Conservation (phyloP, 2,113 vertebrate species). For the Lasiurus borealis region DNA sequence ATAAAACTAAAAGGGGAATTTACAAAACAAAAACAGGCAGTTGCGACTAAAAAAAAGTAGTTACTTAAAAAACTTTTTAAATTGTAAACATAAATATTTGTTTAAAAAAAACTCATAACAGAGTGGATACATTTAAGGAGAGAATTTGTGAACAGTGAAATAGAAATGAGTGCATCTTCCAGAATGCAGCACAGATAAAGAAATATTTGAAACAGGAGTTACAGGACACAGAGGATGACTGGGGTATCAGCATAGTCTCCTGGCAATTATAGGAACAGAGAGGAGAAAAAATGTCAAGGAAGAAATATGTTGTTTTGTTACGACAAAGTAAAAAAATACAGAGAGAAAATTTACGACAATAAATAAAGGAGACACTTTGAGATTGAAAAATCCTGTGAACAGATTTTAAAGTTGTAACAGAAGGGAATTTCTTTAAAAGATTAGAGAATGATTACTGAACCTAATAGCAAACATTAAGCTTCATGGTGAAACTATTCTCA, state of each 20-base stretch:
- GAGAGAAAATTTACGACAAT: not conserved
- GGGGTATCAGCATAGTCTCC: not conserved
- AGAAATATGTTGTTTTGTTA: not conserved
- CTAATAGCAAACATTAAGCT: not conserved
- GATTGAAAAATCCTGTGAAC: not conserved
- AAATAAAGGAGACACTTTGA: not conserved
- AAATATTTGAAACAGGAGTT: not conserved
- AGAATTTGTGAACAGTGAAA: not conserved
- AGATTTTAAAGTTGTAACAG: not conserved
- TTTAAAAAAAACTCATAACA: not conserved
- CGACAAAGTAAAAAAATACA: not conserved
- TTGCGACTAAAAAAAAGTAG: not conserved
- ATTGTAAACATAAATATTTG: not conserved
- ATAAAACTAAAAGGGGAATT: not conserved
- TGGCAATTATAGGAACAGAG: not conserved
- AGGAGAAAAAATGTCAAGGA: not conserved
- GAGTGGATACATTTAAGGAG: not conserved
- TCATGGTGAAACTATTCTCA: constrained; percentile 11
- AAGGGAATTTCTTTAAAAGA: not conserved
- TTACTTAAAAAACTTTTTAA: not conserved
- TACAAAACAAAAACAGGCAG: not conserved
- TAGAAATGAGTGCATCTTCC: not conserved
- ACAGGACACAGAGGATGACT: not conserved
- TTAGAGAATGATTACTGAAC: not conserved
- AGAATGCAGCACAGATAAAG: not conserved